Conservation (phyloP, 2,113 vertebrate genomes). For the Cariama cristata region DNA sequence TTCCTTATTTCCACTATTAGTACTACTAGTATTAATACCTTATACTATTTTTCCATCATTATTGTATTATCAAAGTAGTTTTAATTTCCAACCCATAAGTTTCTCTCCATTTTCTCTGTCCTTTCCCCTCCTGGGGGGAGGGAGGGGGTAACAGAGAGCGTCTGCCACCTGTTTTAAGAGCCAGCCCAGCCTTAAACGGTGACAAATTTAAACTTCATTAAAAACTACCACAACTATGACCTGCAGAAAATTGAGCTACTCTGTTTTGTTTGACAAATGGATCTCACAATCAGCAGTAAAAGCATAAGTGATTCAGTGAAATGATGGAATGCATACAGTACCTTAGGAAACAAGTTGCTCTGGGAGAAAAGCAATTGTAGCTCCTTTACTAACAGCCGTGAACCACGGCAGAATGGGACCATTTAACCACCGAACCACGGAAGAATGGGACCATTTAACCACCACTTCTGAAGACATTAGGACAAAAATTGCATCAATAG, state of each 20-base stretch:
- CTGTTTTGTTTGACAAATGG: background rate
- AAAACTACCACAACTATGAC: background rate
- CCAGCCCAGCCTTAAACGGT: no score
- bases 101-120: no score
- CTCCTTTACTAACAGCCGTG: background rate
- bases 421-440: background rate
- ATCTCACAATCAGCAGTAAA: background rate
- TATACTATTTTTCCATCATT: no score
- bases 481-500: background rate
- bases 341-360: background rate
- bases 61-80: no score
- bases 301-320: background rate
- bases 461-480: background rate
- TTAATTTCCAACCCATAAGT: no score
- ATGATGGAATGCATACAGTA: background rate
- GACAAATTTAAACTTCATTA: background rate
- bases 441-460: background rate
- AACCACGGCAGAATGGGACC: background rate
- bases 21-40: no score
- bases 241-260: background rate
- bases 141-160: no score
- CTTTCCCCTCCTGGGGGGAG: no score
- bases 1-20: no score
- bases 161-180: no score
- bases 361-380: background rate